These are phyloP conservation scores for Malacoraja senta DNA, from an alignment of 2,797 vertebrate species.

Conservation along the genomic window DNA sequence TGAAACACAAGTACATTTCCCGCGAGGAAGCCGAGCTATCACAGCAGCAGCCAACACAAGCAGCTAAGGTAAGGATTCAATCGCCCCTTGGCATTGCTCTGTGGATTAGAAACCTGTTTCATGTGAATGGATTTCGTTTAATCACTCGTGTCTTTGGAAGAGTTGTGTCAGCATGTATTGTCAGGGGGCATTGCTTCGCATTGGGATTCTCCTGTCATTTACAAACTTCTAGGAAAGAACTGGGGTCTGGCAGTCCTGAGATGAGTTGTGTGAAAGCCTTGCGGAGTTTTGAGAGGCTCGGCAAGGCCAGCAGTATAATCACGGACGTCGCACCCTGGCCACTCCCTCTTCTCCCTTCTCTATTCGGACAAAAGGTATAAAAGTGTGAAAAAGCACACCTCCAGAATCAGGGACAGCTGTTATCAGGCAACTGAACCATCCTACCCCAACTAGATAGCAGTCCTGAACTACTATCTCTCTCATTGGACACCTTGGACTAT, in stretches of 20 bases:
- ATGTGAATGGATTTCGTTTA: neutral
- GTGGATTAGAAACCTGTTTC: neutral
- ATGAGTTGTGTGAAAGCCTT: neutral
- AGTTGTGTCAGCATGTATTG: neutral
- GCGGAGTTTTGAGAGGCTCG: neutral
- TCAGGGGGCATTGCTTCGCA: neutral
- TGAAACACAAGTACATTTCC: conserved; percentile 69
- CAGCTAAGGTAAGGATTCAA: conserved; percentile 67
- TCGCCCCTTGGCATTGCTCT: neutral
- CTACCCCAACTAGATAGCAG: too few species aligned
- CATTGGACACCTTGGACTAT: too few species aligned
- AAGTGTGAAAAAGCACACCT: too few species aligned
- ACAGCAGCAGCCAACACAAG: conserved; percentile 64
- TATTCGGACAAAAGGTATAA: too few species aligned
- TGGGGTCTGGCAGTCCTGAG: neutral
- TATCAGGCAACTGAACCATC: too few species aligned
- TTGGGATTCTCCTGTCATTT: neutral
- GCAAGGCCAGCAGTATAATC: too few species aligned
- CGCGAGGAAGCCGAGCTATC: conserved; percentile 79
- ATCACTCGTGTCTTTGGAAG: conserved; percentile 9
- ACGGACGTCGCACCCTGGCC: too few species aligned
- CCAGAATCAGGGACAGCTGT: too few species aligned
- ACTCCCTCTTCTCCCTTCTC: too few species aligned
- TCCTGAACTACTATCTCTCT: too few species aligned
- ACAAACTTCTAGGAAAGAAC: neutral